Evolutionary conservation across 1,140 invertebrate species (phyloP).

Genomic region (Glomeris maerens): DNA sequence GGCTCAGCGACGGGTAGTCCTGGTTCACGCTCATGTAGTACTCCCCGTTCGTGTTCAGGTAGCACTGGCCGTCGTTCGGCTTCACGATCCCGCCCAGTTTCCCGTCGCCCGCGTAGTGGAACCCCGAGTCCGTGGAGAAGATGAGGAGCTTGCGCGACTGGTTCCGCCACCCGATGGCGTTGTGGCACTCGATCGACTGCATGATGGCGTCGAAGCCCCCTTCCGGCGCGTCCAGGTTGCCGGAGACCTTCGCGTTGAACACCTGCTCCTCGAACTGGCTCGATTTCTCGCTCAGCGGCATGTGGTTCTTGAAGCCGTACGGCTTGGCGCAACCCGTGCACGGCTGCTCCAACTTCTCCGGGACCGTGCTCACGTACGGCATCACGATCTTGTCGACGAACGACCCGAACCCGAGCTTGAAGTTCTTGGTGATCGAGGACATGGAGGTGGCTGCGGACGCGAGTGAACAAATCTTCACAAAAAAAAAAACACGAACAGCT

Average conservation of each 20-base stretch:
- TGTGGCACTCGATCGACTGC: conserved; percentile 24
- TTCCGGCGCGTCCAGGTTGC: conserved; percentile 94
- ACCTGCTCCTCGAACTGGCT: conserved; percentile 34
- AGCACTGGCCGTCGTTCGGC: conserved; percentile 84
- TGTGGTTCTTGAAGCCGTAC: conserved; percentile 85
- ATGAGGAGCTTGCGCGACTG: conserved; percentile 83
- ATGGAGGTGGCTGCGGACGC: conserved; percentile 30
- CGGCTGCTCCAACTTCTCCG: conserved; percentile 16
- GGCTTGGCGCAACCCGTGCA: conserved; percentile 60
- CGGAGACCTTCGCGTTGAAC: conserved; percentile 65
- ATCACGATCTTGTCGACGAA: conserved; percentile 77
- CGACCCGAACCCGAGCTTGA: conserved; percentile 68
- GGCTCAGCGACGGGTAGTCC: conserved; percentile 45
- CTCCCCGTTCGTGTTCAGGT: conserved; percentile 49
- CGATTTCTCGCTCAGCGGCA: conserved; percentile 55
- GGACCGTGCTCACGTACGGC: conserved; percentile 53
- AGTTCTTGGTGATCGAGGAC: conserved; percentile 63
- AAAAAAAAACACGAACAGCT: neutral
- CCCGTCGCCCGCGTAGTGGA: conserved; percentile 26
- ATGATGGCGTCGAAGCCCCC: conserved; percentile 99
- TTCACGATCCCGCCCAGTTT: conserved; percentile 74
- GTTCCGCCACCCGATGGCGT: conserved; percentile 56
- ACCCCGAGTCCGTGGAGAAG: conserved; percentile 94
- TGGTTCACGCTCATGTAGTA: conserved; percentile 61
- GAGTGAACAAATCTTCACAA: neutral